A percentile compares a stretch with the other conserved stretches of the same genome.
Conservation (phyloP, 2,797 vertebrate species). For the Tenualosa ilisha region DNA sequence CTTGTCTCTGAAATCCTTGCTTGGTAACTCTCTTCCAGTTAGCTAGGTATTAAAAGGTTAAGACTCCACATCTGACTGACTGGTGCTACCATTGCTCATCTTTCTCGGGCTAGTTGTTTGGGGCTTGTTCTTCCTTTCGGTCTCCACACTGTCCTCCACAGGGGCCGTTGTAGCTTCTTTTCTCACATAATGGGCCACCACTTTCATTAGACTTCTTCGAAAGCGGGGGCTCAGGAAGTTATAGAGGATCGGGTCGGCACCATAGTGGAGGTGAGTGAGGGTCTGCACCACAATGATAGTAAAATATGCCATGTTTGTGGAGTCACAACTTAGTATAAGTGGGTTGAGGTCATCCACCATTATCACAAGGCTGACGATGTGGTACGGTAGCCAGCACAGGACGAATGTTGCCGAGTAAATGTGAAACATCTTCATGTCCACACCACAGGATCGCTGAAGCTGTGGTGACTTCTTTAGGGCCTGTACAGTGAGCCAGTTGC, state of each 20-base stretch:
- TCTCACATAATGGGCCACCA: conserved; percentile 74
- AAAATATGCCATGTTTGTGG: conserved; percentile 70
- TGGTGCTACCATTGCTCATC: conserved; percentile 68
- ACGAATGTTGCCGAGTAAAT: conserved; percentile 70
- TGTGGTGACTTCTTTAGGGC: conserved; percentile 53
- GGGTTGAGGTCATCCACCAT: conserved; percentile 56
- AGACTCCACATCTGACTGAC: conserved; percentile 75
- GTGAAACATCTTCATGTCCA: conserved; percentile 70
- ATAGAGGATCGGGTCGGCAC: conserved; percentile 79
- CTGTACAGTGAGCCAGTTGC: conserved; percentile 69
- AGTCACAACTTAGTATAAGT: conserved; percentile 64
- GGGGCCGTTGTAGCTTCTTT: conserved; percentile 50
- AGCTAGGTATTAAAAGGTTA: conserved; percentile 55
- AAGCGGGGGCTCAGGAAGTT: conserved; percentile 80
- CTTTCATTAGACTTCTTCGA: conserved; percentile 64
- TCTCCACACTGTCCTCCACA: not conserved
- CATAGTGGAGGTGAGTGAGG: conserved; percentile 75
- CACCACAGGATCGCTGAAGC: conserved; percentile 50
- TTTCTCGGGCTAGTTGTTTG: conserved; percentile 36
- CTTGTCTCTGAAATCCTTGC: not conserved
- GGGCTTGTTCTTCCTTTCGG: not conserved
- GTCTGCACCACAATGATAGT: conserved; percentile 75
- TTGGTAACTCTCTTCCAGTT: not conserved
- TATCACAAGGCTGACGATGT: conserved; percentile 63
- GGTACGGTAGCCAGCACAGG: conserved; percentile 78